Base-by-base conservation (phyloP, 2,888 invertebrate species). In the Sinelater perroti region DNA sequence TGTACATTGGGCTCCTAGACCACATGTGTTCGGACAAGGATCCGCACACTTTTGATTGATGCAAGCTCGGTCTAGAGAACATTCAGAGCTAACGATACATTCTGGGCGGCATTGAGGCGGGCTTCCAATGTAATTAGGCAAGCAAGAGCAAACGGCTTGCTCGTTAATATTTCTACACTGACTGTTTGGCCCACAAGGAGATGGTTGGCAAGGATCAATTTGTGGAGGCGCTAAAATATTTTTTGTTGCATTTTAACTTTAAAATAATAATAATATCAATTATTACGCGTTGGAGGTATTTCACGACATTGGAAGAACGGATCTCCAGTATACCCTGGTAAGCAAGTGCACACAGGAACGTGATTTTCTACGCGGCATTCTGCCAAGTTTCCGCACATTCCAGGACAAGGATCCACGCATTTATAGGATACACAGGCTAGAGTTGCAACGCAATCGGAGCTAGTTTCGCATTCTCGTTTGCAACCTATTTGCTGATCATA, bases 161-260 rank as follows among this genome's bases (percentile, higher is more conserved):
- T 83, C 81, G 69, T 91, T 90, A 4, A 89, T 85, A 68, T 87
- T 86, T 69, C 91, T 84, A 63, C 94, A 94, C 72, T 91, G 89
- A 72, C 92, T 91, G 75, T 93, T 92, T 0, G 92, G 91, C 44
- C 94, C 95, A 75, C 94, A 95, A 0, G 94, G 93, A 16, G 91
- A 87, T 49, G 92, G 92, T 60, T 86, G 84, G 70, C 94, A 94
- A 4, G 92, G 92, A 71, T 92, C 88, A 46, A 59, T 73, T 24
- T 80, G 78, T 36, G 83, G 81, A 50, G 78, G 75, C 66, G 81
- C 78, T 79, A 71, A 28, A 56, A 50, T n/a, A n/a, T n/a, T n/a
- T n/a, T n/a, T n/a, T n/a, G n/a, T n/a, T n/a, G n/a, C n/a, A n/a
- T 35, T 5, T 8, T 8, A 14, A 16, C 24, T 18, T 66, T 28